Evolutionary conservation across 1,140 invertebrate species (phyloP).

Genomic region (Neoseiulus cucumeris): DNA sequence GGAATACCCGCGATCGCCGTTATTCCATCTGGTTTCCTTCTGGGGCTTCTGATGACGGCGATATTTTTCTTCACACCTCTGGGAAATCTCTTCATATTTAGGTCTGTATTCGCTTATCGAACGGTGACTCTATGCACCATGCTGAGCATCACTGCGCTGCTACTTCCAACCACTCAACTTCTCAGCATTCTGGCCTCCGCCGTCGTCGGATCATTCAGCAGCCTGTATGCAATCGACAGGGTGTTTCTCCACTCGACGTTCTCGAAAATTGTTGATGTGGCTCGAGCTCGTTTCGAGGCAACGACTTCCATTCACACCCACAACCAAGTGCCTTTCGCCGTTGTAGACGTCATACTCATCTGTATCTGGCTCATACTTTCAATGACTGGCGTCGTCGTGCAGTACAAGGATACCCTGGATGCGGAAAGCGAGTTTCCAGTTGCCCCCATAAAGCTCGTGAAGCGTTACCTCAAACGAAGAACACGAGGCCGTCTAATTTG

Average conservation of each 20-base stretch:
- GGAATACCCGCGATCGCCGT: background rate
- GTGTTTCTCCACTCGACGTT: conserved; percentile 4
- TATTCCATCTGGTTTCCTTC: background rate
- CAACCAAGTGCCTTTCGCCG: background rate
- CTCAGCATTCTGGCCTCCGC: background rate
- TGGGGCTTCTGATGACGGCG: background rate
- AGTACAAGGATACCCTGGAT: background rate
- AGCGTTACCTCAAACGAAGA: background rate
- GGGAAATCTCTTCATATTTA: background rate
- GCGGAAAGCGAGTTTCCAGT: background rate
- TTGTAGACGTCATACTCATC: background rate
- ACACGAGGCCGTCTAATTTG: background rate
- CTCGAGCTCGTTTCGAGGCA: background rate
- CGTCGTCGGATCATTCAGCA: conserved; percentile 5
- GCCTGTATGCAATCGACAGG: background rate
- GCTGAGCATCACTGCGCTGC: background rate
- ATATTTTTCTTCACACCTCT: background rate
- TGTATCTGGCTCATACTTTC: background rate
- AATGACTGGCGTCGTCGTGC: background rate
- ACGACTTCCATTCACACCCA: background rate
- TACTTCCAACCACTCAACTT: background rate
- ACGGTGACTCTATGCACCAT: background rate
- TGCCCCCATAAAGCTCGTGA: background rate
- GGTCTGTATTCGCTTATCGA: conserved; percentile 3
- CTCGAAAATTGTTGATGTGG: conserved; percentile 2